Evolutionary conservation across 1,140 invertebrate genomes (phyloP).

Genomic region (Tachypleus tridentatus): DNA sequence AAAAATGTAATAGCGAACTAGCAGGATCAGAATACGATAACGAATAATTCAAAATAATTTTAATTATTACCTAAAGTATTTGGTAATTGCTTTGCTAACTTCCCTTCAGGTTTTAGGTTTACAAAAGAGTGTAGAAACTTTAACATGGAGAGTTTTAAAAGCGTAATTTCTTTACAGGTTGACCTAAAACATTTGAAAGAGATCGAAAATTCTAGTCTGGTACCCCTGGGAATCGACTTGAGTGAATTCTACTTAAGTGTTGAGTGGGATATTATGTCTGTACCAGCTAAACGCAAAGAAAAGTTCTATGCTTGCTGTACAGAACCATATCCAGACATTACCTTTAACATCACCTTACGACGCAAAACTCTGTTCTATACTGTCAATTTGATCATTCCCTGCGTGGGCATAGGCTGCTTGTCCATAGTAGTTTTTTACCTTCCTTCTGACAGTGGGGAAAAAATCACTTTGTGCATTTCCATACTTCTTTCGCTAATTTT

Average conservation of each 20-base stretch:
- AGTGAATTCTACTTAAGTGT: slow-evolving; percentile 90
- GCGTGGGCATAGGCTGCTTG: slow-evolving; percentile 89
- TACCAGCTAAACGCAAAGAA: slow-evolving; percentile 71
- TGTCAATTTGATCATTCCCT: slow-evolving; percentile 89
- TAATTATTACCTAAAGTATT: too few species aligned
- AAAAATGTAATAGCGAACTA: too few species aligned
- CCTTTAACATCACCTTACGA: slow-evolving; percentile 90
- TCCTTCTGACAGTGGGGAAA: slow-evolving; percentile 94
- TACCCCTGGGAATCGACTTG: slow-evolving; percentile 70
- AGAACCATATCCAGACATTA: slow-evolving; percentile 85
- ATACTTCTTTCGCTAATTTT: slow-evolving; percentile 96
- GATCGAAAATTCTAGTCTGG: slow-evolving; percentile 42
- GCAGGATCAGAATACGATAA: too few species aligned
- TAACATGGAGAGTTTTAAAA: too few species aligned
- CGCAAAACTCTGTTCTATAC: slow-evolving; percentile 95
- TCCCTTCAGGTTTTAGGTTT: too few species aligned
- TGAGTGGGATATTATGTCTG: slow-evolving; percentile 88
- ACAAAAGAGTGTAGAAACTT: too few species aligned
- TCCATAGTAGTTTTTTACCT: slow-evolving; percentile 98
- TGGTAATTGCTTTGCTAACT: too few species aligned
- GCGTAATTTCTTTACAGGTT: slow-evolving; percentile 42
- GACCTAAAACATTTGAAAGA: slow-evolving; percentile 74
- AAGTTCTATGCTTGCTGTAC: slow-evolving; percentile 69
- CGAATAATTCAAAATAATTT: too few species aligned
- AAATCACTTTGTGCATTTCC: slow-evolving; percentile 91